A percentile compares a stretch with the other conserved stretches of the same genome.
Conservation (phyloP, 2,113 vertebrate genomes). For the Amia ocellicauda region DNA sequence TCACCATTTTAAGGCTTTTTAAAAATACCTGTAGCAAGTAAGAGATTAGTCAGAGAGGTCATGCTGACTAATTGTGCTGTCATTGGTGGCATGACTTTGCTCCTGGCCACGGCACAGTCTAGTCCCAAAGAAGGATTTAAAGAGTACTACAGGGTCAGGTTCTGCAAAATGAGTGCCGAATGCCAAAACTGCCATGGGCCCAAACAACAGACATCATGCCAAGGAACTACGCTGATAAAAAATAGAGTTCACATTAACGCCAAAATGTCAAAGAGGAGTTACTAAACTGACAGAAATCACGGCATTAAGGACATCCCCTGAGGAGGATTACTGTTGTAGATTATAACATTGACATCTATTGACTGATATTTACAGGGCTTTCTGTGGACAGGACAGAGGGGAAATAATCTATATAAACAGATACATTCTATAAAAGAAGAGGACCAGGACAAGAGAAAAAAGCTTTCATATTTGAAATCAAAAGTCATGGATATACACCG, state of each 20-base stretch:
- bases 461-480: too few species aligned
- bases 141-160: not conserved
- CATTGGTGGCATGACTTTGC: not conserved
- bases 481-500: too few species aligned
- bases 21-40: not conserved
- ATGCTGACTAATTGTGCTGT: not conserved
- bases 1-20: slow-evolving; percentile 32
- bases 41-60: not conserved
- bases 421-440: too few species aligned
- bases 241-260: not conserved
- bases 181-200: not conserved
- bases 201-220: not conserved
- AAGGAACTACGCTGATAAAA: not conserved
- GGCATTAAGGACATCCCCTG: not conserved
- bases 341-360: not conserved
- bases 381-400: not conserved
- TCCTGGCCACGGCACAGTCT: not conserved
- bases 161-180: not conserved
- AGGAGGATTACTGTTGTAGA: not conserved
- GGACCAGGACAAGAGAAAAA: not conserved
- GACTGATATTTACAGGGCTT: too few species aligned
- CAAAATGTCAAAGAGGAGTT: not conserved
- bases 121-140: not conserved
- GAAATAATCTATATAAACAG: too few species aligned
- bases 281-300: not conserved